Base-by-base conservation (phyloP, 2,888 invertebrate genomes). In the Agriopis aurantiaria region DNA sequence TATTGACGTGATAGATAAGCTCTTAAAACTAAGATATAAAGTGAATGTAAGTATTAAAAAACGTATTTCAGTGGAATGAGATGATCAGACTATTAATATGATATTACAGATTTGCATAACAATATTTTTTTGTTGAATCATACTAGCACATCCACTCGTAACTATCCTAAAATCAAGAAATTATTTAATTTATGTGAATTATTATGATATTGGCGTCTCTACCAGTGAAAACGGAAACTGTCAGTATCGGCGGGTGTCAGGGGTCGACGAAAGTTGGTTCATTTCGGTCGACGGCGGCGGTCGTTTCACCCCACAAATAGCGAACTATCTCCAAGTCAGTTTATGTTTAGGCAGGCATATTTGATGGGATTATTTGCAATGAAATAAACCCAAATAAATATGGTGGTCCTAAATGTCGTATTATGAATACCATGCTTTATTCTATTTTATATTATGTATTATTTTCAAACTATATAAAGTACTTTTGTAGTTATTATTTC, bases 151-250 rank as follows among this genome's bases (percentile, higher is more conserved):
- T 3, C 8, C 6, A 12, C 40, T 55, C 4, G n/a, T 8, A 55
- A 79, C 79, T 78, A 80, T 78, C 77, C 76, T 80, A 48, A 59
- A 57, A 43, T 14, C 45, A 45, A 57, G 45, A 57, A 23, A 0
- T 55, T 55, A 40, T 8, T 53, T 33, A 12, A 23, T 23, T 23
- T 23, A 23, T 23, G 17, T 23, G 17, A 53, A 33, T n/a, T 2
- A 55, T 41, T 33, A 11, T n/a, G 8, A 57, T 57, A 57, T 10
- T 17, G 10, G 17, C 43, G 17, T 41, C 33, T n/a, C 3, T 55
- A 1, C 10, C 17, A 43, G 9, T 46, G 11, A 40, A 23, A 48
- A 10, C 48, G 33, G 46, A 55, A 63, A 55, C 55, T 40, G 63
- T 55, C 63, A 43, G 49, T 33, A 58, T 43, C 11, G 8, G 33